Evolutionary conservation across 35 echinoderm and acorn worm species (phyloP), one percentile per base, ranked within the genome.

Genomic region (Ptychodera flava): DNA sequence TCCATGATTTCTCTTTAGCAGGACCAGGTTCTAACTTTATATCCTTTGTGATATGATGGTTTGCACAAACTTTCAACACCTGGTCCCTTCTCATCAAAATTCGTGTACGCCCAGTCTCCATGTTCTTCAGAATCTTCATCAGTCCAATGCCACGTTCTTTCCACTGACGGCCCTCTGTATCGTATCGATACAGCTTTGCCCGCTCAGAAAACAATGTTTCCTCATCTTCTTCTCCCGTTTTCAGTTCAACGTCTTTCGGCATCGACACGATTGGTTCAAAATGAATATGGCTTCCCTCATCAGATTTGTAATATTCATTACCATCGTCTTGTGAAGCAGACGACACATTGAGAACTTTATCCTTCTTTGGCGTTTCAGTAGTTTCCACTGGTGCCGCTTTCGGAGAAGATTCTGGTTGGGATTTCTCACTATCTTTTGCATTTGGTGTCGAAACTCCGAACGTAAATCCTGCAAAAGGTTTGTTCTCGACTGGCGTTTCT

Each of bases 131-230:
- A 64, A 64, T 83, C 37, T 36, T 83, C 10, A 36, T 36, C 29
- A n/a, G 33, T 34, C 37, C 35, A 36, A 37, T 28, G 6, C 34
- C 82, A 35, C 34, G 82, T 14, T 87, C 37, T 75, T 91, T 91
- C 85, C 80, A 81, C 16, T 78, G 45, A 64, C 45, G 6, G 6
- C 6, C 22, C 6, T 22, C 22, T 6, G 45, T 6, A 22, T 64
- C 45, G 22, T 12, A 64, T 64, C 45, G 6, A 22, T 64, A 64
- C 6, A 64, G 45, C 22, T 64, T 64, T 12, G 45, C 6, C 22
- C 45, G 45, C 6, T 64, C 6, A 22, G 6, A 64, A 64, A 64
- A 64, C 6, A 64, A 12, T 12, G 22, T 22, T 12, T 64, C 45
- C 22, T 64, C 45, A 22, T 64, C 45, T 64, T 64, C 45, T 64